Conservation (phyloP, 2,113 vertebrate species). For the Haliaeetus leucogaster region DNA sequence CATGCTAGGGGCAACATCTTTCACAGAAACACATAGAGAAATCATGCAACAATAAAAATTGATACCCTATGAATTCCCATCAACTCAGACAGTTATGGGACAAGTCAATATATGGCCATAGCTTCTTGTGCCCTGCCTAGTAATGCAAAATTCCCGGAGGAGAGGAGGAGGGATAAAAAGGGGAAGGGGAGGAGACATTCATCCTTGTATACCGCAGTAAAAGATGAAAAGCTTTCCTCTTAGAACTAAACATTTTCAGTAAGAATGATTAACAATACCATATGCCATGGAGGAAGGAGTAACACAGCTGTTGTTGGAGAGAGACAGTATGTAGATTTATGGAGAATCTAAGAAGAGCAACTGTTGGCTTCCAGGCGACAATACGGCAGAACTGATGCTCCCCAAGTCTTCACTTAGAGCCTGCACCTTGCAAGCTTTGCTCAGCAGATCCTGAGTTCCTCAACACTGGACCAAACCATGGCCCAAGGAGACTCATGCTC, state of each 20-base stretch:
- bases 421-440: background rate
- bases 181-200: background rate
- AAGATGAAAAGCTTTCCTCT: background rate
- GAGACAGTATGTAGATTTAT: background rate
- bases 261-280: background rate
- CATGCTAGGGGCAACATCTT: background rate
- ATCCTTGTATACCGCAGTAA: background rate
- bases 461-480: background rate
- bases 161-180: background rate
- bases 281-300: background rate
- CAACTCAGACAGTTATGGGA: background rate
- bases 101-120: rapidly evolving
- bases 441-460: background rate
- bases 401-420: background rate
- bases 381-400: rapidly evolving
- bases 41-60: background rate
- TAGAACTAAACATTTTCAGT: background rate
- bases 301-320: background rate
- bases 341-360: background rate
- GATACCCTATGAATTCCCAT: background rate
- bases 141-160: background rate
- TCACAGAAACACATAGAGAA: background rate
- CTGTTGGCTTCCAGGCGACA: background rate
- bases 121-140: background rate
- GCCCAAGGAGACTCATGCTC: background rate